Evolutionary conservation across 2,797 vertebrate genomes (phyloP).

Genomic region (Phaenicophaeus curvirostris): DNA sequence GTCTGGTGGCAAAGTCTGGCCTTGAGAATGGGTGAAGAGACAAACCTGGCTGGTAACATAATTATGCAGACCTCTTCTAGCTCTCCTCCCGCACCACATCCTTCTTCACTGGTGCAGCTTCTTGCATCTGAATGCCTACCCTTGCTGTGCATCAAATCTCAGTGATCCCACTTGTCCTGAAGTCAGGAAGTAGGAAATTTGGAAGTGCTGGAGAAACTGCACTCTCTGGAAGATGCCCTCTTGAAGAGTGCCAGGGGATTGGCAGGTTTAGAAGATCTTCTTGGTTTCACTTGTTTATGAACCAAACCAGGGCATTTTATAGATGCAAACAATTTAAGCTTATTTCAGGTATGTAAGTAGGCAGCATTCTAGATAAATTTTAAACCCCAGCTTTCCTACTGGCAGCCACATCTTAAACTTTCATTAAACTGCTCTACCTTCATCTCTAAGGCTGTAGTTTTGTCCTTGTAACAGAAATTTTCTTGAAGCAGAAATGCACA

Average conservation of each 20-base stretch:
- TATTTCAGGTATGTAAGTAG: neutral
- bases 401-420: slow-evolving; percentile 20
- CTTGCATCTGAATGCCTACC: neutral
- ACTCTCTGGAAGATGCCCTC: neutral
- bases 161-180: neutral
- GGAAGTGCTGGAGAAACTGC: neutral
- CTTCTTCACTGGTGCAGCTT: neutral
- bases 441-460: slow-evolving; percentile 2
- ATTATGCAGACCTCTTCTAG: accelerated
- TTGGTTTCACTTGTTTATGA: neutral
- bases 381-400: neutral
- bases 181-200: neutral
- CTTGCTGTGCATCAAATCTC: neutral
- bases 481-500: neutral
- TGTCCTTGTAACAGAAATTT: neutral
- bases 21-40: neutral
- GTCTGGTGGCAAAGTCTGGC: neutral
- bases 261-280: neutral
- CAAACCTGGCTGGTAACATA: neutral
- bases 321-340: neutral
- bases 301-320: neutral
- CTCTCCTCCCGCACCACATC: neutral
- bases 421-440: neutral
- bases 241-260: neutral
- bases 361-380: neutral